A percentile compares a stretch with the other conserved stretches of the same genome.
Conservation (phyloP, 2,888 invertebrate species). For the Mesodorylaimus sp. region DNA sequence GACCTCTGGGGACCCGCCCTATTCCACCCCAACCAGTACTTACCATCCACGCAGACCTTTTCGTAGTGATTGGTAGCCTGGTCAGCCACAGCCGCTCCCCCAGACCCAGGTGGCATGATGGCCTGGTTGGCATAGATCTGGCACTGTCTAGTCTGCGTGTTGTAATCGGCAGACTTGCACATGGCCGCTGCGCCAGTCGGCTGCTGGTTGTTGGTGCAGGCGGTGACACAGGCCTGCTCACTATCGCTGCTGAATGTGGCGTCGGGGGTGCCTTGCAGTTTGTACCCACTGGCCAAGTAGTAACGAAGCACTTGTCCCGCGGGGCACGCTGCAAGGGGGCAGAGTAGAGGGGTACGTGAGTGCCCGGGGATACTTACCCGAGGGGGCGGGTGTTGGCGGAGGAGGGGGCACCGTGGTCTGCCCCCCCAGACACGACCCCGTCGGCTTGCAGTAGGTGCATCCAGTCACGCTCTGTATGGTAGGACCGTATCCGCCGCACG, state of each 20-base stretch:
- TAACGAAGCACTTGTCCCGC: not conserved
- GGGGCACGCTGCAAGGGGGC: conserved; percentile 3
- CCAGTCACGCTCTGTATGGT: not conserved
- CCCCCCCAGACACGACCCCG: no score
- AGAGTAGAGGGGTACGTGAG: no score
- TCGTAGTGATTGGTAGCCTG: not conserved
- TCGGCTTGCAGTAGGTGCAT: not conserved
- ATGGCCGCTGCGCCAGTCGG: not conserved
- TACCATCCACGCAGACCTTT: not conserved
- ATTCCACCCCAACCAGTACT: no score
- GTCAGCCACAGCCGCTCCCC: not conserved
- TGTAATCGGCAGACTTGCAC: not conserved
- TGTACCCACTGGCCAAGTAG: not conserved
- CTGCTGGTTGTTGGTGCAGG: not conserved
- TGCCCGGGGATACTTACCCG: no score
- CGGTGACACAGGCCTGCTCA: not conserved
- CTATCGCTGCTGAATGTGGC: not conserved
- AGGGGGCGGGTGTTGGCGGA: no score
- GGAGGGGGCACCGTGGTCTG: no score
- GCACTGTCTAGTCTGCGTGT: not conserved
- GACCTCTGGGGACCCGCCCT: no score
- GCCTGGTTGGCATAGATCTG: not conserved
- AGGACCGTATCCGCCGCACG: not conserved
- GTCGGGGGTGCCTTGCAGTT: not conserved
- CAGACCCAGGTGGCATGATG: not conserved